Conservation (phyloP, 2,888 invertebrate species). For the Sesamia inferens region DNA sequence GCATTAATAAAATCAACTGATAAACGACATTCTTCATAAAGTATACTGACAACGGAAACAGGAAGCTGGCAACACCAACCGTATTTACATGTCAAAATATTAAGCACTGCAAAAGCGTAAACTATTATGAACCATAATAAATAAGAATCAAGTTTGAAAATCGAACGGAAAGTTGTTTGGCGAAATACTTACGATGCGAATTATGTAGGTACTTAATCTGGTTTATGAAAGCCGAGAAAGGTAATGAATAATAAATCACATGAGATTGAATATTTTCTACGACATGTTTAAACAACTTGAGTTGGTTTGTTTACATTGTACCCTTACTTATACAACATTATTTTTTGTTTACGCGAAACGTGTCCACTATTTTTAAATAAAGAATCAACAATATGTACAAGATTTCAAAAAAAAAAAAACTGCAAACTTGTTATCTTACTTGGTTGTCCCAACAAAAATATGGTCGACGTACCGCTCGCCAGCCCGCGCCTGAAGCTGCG, state of each 20-base stretch:
- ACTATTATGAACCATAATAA: slow-evolving; percentile 1
- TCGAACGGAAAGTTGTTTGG: background rate
- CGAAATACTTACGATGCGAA: slow-evolving; percentile 3
- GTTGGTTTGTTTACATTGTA: background rate
- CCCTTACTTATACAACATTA: background rate
- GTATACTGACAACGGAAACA: slow-evolving; percentile 29
- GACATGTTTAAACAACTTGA: background rate
- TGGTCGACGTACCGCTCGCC: too few relatives aligned
- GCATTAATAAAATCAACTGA: slow-evolving; percentile 23
- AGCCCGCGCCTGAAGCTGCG: too few relatives aligned
- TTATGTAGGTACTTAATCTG: slow-evolving; percentile 7
- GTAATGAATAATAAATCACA: slow-evolving; percentile 25
- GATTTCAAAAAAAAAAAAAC: too few relatives aligned
- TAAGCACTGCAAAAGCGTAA: slow-evolving; percentile 8
- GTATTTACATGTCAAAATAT: slow-evolving; percentile 9
- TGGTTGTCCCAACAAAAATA: too few relatives aligned
- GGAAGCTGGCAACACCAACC: slow-evolving; percentile 32
- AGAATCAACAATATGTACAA: too few relatives aligned
- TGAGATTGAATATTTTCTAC: background rate
- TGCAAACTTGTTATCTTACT: too few relatives aligned
- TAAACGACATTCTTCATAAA: slow-evolving; percentile 19
- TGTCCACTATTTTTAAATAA: too few relatives aligned
- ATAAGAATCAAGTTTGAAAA: slow-evolving; percentile 20
- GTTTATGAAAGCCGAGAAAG: slow-evolving; percentile 23
- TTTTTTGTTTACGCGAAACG: too few relatives aligned